These are phyloP conservation scores for Periphyllus acericola DNA, from an alignment of 2,888 invertebrate species.

Conservation along the genomic window DNA sequence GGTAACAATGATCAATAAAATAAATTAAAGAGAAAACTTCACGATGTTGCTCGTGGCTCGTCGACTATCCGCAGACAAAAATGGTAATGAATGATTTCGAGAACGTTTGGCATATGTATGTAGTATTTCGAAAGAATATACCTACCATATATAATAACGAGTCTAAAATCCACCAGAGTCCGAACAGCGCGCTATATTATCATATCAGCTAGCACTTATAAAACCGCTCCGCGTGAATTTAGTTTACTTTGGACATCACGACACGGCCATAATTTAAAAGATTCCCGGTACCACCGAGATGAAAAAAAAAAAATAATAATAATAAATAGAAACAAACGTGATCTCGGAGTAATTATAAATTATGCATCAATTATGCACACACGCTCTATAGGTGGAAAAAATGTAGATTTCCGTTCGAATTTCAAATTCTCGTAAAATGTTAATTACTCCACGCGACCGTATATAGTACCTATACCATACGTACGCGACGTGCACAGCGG, in stretches of 20 bases:
- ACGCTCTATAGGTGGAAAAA: conserved; percentile 1
- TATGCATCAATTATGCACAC: background rate
- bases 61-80: background rate
- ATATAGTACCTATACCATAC: too few species aligned
- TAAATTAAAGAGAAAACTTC: conserved; percentile 26
- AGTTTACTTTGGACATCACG: too few species aligned
- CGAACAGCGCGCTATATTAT: background rate
- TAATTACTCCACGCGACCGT: background rate
- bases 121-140: background rate
- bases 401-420: conserved; percentile 12
- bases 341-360: conserved; percentile 25
- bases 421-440: conserved; percentile 12
- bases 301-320: too few species aligned
- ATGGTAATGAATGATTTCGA: conserved; percentile 4
- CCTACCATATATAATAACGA: background rate
- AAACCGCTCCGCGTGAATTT: too few species aligned
- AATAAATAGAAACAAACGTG: background rate
- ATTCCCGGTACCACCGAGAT: too few species aligned
- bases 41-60: conserved; percentile 7
- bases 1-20: conserved; percentile 33
- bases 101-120: background rate
- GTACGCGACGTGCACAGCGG: background rate
- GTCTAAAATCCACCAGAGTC: background rate
- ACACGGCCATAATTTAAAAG: too few species aligned
- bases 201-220: too few species aligned